Evolutionary conservation across 2,113 vertebrate species (phyloP).

Genomic region (Theristicus caerulescens): DNA sequence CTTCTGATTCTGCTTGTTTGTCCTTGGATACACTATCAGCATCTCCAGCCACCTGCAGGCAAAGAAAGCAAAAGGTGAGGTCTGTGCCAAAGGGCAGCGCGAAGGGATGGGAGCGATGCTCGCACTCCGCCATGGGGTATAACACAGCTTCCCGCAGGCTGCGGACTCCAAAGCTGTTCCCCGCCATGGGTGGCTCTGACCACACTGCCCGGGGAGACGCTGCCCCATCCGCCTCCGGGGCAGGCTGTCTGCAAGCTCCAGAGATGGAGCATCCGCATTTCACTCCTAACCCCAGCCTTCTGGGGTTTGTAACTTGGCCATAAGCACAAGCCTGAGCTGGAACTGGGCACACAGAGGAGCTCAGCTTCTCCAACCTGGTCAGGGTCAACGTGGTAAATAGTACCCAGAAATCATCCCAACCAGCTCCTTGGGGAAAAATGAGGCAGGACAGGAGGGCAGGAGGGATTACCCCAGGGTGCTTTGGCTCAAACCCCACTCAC

Average conservation of each 20-base stretch:
- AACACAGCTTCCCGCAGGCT: not conserved
- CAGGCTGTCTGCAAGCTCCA: not conserved
- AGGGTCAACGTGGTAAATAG: not conserved
- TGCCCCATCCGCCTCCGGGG: accelerated
- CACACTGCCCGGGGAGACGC: not conserved
- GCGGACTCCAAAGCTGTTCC: not conserved
- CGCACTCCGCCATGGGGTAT: accelerated
- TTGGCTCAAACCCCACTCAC: not conserved
- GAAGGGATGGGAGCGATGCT: accelerated
- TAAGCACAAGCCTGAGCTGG: not conserved
- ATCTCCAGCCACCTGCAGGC: conserved; percentile 90
- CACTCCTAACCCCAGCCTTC: not conserved
- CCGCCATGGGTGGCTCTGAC: not conserved
- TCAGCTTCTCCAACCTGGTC: not conserved
- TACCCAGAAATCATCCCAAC: not conserved
- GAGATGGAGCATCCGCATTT: not conserved
- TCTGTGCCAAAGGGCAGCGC: accelerated
- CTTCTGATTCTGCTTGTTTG: conserved; percentile 98
- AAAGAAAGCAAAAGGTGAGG: not conserved
- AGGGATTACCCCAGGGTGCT: not conserved
- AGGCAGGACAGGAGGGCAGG: not conserved
- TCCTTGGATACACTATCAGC: conserved; percentile 90
- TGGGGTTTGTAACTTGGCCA: not conserved
- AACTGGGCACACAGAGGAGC: not conserved
- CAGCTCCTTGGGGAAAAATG: not conserved